Conservation (phyloP, 1,140 invertebrate species). For the Planococcus citri region DNA sequence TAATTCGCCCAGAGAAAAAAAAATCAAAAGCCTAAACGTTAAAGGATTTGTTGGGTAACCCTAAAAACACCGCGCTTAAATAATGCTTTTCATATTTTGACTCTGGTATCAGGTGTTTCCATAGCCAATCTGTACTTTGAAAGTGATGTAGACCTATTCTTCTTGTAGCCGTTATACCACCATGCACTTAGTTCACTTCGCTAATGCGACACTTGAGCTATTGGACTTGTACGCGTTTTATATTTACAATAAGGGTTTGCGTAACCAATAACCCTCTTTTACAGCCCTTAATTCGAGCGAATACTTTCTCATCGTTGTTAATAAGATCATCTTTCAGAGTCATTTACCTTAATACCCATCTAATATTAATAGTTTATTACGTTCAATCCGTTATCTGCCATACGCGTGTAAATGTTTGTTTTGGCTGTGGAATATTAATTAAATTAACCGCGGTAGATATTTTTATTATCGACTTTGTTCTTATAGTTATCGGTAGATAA, state of each 20-base stretch:
- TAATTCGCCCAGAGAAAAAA: no score
- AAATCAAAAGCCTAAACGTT: not conserved
- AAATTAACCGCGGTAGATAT: not conserved
- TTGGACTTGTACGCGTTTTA: not conserved
- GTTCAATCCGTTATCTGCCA: constrained; percentile 1
- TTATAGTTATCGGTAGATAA: no score
- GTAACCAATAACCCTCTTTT: constrained; percentile 6
- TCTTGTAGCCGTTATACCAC: not conserved
- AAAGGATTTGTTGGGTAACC: constrained; percentile 1
- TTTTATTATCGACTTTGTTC: not conserved
- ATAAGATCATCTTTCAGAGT: constrained; percentile 7
- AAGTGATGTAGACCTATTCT: not conserved
- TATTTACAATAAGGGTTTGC: not conserved
- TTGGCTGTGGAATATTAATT: not conserved
- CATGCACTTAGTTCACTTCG: not conserved
- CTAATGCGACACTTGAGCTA: constrained; percentile 6
- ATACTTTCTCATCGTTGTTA: constrained; percentile 7
- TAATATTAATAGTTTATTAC: constrained; percentile 1
- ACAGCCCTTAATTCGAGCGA: constrained; percentile 1
- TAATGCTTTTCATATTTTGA: not conserved
- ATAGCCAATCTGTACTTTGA: not conserved
- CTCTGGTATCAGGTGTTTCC: constrained; percentile 1
- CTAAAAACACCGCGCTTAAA: not conserved
- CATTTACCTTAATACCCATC: constrained; percentile 3
- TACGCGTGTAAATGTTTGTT: not conserved